Percentiles rank a stretch among this genome's conserved stretches.
Conservation (phyloP, 92 coral and sea anemone genomes). For the Epizoanthus rinbou region DNA sequence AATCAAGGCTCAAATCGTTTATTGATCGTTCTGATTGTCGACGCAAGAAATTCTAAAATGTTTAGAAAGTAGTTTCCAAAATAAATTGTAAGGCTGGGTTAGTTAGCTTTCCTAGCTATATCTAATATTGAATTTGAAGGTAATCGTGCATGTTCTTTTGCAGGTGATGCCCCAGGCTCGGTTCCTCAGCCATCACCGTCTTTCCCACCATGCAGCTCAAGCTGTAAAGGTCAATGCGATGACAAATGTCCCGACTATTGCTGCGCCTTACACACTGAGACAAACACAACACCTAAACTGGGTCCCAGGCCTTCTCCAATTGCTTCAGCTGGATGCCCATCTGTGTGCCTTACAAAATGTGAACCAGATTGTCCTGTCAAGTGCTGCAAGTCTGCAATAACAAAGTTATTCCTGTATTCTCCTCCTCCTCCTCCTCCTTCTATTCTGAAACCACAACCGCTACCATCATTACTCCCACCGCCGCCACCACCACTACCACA, state of each 20-base stretch:
- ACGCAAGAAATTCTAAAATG: no score
- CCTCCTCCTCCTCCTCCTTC: constrained; percentile 6
- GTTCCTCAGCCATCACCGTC: constrained; percentile 53
- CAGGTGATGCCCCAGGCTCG: constrained; percentile 76
- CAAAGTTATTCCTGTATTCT: background rate
- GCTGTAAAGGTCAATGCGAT: constrained; percentile 58
- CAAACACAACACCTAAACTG: background rate
- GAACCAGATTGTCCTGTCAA: constrained; percentile 72
- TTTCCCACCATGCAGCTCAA: constrained; percentile 57
- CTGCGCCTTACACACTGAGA: constrained; percentile 40
- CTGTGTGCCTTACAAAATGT: constrained; percentile 55
- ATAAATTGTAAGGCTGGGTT: no score
- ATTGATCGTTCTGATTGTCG: no score
- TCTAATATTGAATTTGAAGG: no score
- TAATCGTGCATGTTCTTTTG: no score
- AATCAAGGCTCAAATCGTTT: no score
- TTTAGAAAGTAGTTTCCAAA: no score
- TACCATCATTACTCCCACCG: background rate
- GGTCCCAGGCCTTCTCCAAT: background rate
- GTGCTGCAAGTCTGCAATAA: constrained; percentile 53
- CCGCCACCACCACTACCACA: constrained; percentile 10
- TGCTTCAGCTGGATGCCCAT: constrained; percentile 46
- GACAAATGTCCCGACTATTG: constrained; percentile 71
- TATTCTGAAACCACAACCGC: constrained; percentile 11
- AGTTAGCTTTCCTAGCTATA: no score